Percentiles rank a stretch among this genome's conserved stretches.
Evolutionary conservation across 2,888 invertebrate genomes (phyloP).

Genomic region (Tipula vernalis): DNA sequence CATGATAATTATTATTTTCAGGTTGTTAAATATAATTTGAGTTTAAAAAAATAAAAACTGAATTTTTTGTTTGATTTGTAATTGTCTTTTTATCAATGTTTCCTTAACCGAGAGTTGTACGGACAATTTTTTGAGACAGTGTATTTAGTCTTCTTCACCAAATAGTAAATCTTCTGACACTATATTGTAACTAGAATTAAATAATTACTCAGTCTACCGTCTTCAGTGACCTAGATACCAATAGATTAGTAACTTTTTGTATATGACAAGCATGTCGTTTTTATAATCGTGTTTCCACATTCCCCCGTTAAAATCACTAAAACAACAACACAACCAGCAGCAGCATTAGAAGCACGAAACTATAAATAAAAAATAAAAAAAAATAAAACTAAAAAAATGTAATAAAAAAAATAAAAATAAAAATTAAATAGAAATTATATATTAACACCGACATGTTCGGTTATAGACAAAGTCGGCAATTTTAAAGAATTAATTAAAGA

Average conservation of each 20-base stretch:
- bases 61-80: too few species aligned
- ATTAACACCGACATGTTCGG: background rate
- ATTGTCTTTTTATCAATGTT: too few species aligned
- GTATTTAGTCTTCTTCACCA: too few species aligned
- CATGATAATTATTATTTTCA: too few species aligned
- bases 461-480: background rate
- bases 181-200: too few species aligned
- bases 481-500: slow-evolving; percentile 4
- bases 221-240: background rate
- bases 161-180: too few species aligned
- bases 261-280: background rate
- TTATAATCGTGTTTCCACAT: background rate
- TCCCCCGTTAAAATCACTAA: background rate
- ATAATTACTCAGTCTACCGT: too few species aligned
- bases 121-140: too few species aligned
- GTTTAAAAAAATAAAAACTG: too few species aligned
- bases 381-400: background rate
- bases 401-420: background rate
- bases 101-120: too few species aligned
- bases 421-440: background rate
- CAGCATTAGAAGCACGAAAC: background rate
- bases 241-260: background rate
- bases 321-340: background rate
- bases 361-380: background rate
- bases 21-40: too few species aligned